These are phyloP conservation scores for Cyclura pinguis DNA, from an alignment of 2,797 vertebrate genomes.

Conservation along the genomic window DNA sequence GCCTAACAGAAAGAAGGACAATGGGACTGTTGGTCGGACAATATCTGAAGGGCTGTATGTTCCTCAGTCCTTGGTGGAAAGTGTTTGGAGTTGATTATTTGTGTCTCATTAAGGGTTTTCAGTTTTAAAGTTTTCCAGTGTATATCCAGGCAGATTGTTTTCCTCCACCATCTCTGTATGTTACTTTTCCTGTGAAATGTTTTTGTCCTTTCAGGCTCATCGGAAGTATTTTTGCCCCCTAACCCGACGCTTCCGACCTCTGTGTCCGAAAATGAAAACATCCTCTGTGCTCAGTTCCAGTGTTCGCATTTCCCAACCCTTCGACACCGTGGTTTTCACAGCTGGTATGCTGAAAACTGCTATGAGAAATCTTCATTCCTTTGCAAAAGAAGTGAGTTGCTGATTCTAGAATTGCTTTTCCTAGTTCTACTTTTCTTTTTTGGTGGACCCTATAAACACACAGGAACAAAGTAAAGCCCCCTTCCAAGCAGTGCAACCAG, in stretches of 20 bases:
- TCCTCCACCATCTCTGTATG: background rate
- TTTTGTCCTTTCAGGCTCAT: slow-evolving; percentile 82
- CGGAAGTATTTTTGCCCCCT: slow-evolving; percentile 94
- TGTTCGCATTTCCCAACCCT: slow-evolving; percentile 92
- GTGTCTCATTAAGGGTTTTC: background rate
- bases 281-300: slow-evolving; percentile 95
- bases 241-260: slow-evolving; percentile 84
- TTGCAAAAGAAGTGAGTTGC: slow-evolving; percentile 93
- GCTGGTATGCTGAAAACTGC: slow-evolving; percentile 98
- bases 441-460: background rate
- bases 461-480: background rate
- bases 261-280: slow-evolving; percentile 87
- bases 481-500: too few species aligned
- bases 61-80: too few species aligned
- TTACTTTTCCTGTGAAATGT: slow-evolving; percentile 1
- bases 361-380: slow-evolving; percentile 96
- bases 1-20: too few species aligned
- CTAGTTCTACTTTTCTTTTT: background rate
- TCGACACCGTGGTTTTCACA: slow-evolving; percentile 91
- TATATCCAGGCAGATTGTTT: background rate
- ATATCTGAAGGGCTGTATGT: too few species aligned
- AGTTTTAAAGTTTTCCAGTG: background rate
- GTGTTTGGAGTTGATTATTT: background rate
- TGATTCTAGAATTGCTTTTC: background rate
- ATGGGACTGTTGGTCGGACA: too few species aligned